Evolutionary conservation across 2,888 invertebrate species (phyloP), one percentile per base, ranked within the genome.

Genomic region (Drosophila mimetica): DNA sequence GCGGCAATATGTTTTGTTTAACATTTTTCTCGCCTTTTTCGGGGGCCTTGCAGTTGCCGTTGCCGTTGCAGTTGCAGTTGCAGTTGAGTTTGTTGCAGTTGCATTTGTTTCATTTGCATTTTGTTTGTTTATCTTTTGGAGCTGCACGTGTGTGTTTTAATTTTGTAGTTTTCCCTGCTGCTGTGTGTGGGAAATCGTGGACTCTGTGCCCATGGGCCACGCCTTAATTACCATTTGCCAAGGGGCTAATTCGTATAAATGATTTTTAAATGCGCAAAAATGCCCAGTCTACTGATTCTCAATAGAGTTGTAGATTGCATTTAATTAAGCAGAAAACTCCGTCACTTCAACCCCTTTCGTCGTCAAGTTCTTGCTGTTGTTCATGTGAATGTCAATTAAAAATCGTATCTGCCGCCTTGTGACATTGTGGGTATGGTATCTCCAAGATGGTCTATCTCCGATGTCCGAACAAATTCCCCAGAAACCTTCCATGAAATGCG

Each of bases 231-330:
- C 71, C 71, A 66, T 58, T 54, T 63, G 48, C 30, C 36, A 25
- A 6, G 37, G 28, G 60, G 57, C 73, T 84, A 89, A 87, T 89
- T 79, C 78, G 86, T 71, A 87, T 87, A 86, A 87, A 89, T 87
- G 86, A 88, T 79, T 78, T 88, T 87, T 88, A 89, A 87, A 88
- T 84, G 80, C 85, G 78, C 86, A 65, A 84, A 67, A 85, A 87
- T 87, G 82, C 76, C 79, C 85, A 1, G 14, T 60, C 87, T 81
- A 74, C 87, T 81, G 81, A 81, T 81, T 81, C 41, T 22, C 51
- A 46, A 82, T 87, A 85, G 82, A 87, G 87, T 78, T 86, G 85
- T 79, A 66, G 71, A 81, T 86, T 81, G 85, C 54, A 80, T 75
- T 80, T 84, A 86, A 86, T 80, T 80, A 80, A 83, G 34, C 57